Conservation (phyloP, 2,113 vertebrate species). For the Sceloporus tristichus region DNA sequence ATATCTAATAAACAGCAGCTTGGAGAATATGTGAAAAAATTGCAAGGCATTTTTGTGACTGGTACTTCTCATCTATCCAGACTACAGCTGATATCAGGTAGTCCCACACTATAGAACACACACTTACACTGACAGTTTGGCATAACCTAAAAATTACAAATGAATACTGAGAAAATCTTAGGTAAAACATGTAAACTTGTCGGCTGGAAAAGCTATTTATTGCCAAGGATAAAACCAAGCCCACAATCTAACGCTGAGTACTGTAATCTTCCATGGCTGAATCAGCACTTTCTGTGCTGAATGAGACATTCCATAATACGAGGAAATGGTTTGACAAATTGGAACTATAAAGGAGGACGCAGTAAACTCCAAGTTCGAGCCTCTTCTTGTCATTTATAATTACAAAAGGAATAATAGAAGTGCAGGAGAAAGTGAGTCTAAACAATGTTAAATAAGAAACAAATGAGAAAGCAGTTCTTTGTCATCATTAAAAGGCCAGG, state of each 20-base stretch:
- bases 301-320: slow-evolving; percentile 17
- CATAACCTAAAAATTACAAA: not conserved
- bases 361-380: not conserved
- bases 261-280: not conserved
- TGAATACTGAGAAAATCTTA: not conserved
- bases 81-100: not conserved
- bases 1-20: not conserved
- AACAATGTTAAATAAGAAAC: slow-evolving; percentile 21
- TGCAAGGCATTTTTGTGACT: not conserved
- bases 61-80: not conserved
- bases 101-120: not conserved
- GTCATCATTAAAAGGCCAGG: slow-evolving; percentile 27
- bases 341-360: not conserved
- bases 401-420: not conserved
- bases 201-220: slow-evolving; percentile 21
- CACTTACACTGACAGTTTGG: not conserved
- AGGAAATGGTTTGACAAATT: slow-evolving; percentile 27
- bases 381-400: slow-evolving; percentile 34
- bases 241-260: slow-evolving; percentile 17
- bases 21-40: not conserved
- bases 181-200: slow-evolving; percentile 27
- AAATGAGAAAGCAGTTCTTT: slow-evolving; percentile 3
- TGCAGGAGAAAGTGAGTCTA: not conserved
- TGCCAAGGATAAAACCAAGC: not conserved
- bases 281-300: slow-evolving; percentile 25